phyloP scores from a whole-genome alignment of 53 echinoderm and acorn worm species.

The Patiria pectinifera region DNA sequence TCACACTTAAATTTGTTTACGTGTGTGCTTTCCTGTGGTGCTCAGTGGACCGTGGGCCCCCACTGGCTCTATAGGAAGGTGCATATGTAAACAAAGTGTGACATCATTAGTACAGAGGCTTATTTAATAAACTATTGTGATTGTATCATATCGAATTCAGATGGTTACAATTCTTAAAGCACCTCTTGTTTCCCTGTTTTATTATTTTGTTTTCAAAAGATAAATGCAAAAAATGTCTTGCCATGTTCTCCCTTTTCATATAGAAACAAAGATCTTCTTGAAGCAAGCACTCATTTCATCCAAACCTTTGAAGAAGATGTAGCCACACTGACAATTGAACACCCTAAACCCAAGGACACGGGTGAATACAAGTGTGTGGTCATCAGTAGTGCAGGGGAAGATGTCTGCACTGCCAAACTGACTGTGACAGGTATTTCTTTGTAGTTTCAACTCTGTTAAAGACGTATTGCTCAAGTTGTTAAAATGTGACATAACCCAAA shows the following conservation, averaged over 20 bases:
- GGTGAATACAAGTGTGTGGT: conserved; percentile 88
- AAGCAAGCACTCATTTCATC: conserved; percentile 57
- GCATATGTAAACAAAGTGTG: too few species aligned
- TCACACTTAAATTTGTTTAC: too few species aligned
- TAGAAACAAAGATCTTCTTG: conserved; percentile 80
- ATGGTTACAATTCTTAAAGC: too few species aligned
- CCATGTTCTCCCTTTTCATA: not conserved
- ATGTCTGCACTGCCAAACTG: conserved; percentile 71
- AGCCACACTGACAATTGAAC: conserved; percentile 80
- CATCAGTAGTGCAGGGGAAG: conserved; percentile 86
- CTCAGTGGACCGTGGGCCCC: too few species aligned
- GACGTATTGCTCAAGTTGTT: not conserved
- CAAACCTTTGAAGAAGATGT: conserved; percentile 80
- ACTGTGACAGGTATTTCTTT: conserved; percentile 35
- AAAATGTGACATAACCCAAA: too few species aligned
- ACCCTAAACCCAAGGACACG: conserved; percentile 67
- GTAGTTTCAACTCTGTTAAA: not conserved
- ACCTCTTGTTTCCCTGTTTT: too few species aligned
- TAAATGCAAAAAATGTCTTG: not conserved
- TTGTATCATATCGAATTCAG: too few species aligned
- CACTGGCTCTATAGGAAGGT: too few species aligned
- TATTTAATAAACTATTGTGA: too few species aligned
- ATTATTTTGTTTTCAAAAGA: not conserved
- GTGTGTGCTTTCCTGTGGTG: too few species aligned
- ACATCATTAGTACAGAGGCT: too few species aligned